Evolutionary conservation across 2,113 vertebrate species (phyloP).

Genomic region (Xenus cinereus): DNA sequence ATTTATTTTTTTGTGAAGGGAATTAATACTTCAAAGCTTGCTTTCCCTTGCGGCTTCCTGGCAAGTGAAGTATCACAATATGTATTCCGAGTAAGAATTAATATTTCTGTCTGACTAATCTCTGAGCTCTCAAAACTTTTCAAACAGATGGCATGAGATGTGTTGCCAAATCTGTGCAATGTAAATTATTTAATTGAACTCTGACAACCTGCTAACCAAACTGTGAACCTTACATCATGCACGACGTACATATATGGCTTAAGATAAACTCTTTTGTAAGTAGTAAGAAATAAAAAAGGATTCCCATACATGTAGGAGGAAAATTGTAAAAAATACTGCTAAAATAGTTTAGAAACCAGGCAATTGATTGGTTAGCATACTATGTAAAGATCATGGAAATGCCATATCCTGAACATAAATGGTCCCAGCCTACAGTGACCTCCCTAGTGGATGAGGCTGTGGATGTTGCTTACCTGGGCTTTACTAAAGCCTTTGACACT

Average conservation of each 20-base stretch:
- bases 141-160: neutral
- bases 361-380: neutral
- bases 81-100: neutral
- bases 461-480: neutral
- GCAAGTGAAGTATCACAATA: neutral
- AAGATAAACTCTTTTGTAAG: neutral
- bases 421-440: neutral
- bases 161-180: conserved; percentile 32
- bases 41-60: neutral
- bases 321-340: neutral
- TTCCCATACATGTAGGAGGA: neutral
- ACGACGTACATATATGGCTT: neutral
- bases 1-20: neutral
- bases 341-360: neutral
- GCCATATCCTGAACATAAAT: neutral
- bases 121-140: conserved; percentile 28
- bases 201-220: conserved; percentile 20
- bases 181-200: conserved; percentile 45
- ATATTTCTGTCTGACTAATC: conserved; percentile 18
- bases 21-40: neutral
- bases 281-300: neutral
- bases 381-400: conserved; percentile 19
- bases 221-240: neutral
- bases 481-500: neutral
- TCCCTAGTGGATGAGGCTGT: neutral